Conservation (phyloP, 2,888 invertebrate species). For the Metallyticus violacea region DNA sequence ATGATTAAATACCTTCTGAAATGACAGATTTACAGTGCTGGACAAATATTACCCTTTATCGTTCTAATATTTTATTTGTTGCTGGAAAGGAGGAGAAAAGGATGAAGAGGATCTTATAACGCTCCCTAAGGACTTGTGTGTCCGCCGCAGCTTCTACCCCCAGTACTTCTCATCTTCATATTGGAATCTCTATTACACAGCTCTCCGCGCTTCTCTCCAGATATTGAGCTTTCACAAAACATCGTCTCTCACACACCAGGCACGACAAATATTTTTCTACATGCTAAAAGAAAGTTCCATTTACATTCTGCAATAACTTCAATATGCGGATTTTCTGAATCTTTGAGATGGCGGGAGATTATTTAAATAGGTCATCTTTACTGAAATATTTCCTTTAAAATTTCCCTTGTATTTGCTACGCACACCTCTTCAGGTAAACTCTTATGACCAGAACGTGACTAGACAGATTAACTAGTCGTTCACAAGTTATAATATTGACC, state of each 20-base stretch:
- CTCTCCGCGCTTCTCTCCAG: neutral
- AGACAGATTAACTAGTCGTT: no score
- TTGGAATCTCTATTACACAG: conserved; percentile 9
- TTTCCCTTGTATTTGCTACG: no score
- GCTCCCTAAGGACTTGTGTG: neutral
- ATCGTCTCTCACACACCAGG: neutral
- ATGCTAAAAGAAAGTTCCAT: no score
- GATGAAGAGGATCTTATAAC: neutral
- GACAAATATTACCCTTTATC: neutral
- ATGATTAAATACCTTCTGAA: neutral
- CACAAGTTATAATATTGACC: no score
- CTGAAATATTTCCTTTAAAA: no score
- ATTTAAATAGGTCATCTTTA: no score
- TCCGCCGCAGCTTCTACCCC: neutral
- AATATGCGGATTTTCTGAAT: no score
- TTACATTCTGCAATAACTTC: no score
- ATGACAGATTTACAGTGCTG: neutral
- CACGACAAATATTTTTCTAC: no score
- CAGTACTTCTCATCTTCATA: neutral
- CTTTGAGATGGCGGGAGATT: no score
- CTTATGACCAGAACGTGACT: no score
- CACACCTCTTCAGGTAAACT: no score
- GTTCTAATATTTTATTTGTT: neutral
- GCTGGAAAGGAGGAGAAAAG: neutral
- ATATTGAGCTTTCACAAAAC: neutral